Evolutionary conservation across 2,113 vertebrate species (phyloP), one percentile per base, ranked within the genome.

Genomic region (Hylia prasina): DNA sequence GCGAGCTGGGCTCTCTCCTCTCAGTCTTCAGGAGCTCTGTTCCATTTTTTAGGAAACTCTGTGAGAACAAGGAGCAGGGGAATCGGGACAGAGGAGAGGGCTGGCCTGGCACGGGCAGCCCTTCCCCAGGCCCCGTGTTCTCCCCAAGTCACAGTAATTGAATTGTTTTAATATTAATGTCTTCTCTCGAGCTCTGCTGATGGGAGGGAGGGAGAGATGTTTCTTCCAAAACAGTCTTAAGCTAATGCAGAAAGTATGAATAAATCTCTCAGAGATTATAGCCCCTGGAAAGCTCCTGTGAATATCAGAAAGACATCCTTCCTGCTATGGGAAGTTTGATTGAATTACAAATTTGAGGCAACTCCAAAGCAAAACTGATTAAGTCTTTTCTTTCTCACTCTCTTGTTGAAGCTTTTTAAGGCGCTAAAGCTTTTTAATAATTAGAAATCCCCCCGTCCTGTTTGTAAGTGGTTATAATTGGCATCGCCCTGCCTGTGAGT

Each of bases 341-440:
- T 96, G 96, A 97, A 97, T 97, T 97, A 96, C 96, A 96, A 94
- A 95, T 95, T 92, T 78, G 88, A 96, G 92, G 87, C 92, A 95
- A 94, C 87, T 96, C 95, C 96, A 95, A 85, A 88, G 92, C 83
- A 93, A 94, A 96, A 93, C 90, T 96, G 94, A 96, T 97, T 94
- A 97, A 97, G 92, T 73, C 93, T 95, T 97, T 92, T 82, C 93
- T 95, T 96, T 90, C 87, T 54, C 42, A 0, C 90, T 77, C 76
- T 86, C 90, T 79, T 50, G 39, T 91, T 80, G 51, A 77, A 51
- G 94, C 82, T 81, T 94, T 94, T 82, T 50, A 50, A 96, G 91
- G 93, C 4, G 0, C 78, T 87, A 82, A 94, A 90, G 69, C 68
- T 72, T 81, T 96, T 88, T 86, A 90, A 92, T 93, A 86, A 92